A percentile compares a stretch with the other conserved stretches of the same genome.
These are phyloP conservation scores for Phenganax subtilis DNA, from an alignment of 92 coral and sea anemone species.

Conservation along the genomic window DNA sequence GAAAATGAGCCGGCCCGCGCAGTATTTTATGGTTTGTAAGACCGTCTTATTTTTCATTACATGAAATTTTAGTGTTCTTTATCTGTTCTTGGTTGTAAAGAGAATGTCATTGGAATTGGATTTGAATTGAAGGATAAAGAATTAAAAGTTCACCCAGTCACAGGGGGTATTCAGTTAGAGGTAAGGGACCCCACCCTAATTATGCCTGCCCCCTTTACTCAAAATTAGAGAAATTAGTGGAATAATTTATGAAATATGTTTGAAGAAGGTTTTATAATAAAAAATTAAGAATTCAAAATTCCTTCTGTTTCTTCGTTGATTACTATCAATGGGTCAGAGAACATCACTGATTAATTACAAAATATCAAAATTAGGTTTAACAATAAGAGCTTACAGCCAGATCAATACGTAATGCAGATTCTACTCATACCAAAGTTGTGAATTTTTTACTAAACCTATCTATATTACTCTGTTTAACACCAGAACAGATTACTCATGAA, in stretches of 20 bases:
- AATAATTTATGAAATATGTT: too few relatives aligned
- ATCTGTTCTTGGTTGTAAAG: constrained; percentile 62
- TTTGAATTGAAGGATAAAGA: constrained; percentile 45
- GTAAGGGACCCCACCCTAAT: constrained; percentile 30
- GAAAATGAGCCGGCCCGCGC: not conserved
- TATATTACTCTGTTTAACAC: too few relatives aligned
- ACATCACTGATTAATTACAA: too few relatives aligned
- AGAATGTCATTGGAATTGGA: constrained; percentile 53
- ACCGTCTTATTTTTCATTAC: not conserved
- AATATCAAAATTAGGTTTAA: too few relatives aligned
- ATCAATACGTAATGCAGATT: too few relatives aligned
- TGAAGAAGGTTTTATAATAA: not conserved
- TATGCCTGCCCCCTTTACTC: too few relatives aligned
- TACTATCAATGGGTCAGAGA: not conserved
- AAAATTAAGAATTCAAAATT: not conserved
- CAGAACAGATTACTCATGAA: too few relatives aligned
- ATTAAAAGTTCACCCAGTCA: constrained; percentile 63
- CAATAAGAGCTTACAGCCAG: too few relatives aligned
- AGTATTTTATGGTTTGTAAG: not conserved
- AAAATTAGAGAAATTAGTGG: too few relatives aligned
- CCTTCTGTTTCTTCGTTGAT: not conserved
- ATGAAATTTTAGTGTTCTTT: constrained; percentile 66
- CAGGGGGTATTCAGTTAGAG: constrained; percentile 59
- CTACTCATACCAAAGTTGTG: too few relatives aligned
- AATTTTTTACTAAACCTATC: too few relatives aligned